Evolutionary conservation across 2,113 vertebrate genomes (phyloP), one percentile per base, ranked within the genome.

Genomic region (Carollia perspicillata): DNA sequence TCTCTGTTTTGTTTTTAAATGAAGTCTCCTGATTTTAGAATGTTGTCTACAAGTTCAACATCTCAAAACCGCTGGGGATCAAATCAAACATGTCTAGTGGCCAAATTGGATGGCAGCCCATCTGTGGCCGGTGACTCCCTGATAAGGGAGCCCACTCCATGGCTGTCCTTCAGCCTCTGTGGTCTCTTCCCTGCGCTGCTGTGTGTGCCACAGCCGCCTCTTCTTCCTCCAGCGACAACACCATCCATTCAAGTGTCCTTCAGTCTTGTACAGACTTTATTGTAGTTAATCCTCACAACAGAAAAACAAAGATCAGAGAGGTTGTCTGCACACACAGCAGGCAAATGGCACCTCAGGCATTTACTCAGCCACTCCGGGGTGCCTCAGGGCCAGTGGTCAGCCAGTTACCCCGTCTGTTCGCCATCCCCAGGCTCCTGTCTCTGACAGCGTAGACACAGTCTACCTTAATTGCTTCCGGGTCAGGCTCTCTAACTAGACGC

Each of bases 21-120:
- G 20, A 90, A 74, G 3, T 75, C 14, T 75, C 18, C 10, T 55
- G 5, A 47, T 83, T 93, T 96, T 35, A 94, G 84, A 94, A 93
- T 84, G 28, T 13, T 79, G 33, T 9, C 74, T 47, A 42, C 14
- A 30, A 80, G 79, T 47, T 90, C 0, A 84, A 88, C 90, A 65
- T 30, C 65, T 88, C 40, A 94, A 88, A 84, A 28, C 3, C 71
- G 65, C n/a, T 58, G 13, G 88, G 23, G 11, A 58, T 18, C 66
- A 95, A 53, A 88, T 35, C 17, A 75, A 58, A 42, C 26, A n/a
- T 33, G 33, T 85, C 37, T 51, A 44, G 72, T 40, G 23, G 13
- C 13, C 51, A 47, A 83, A 49, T 16, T 1, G 1, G 44, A 17
- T 16, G 23, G 88, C 30, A 35, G 28, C 35, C 7, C 35, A 14